These are phyloP conservation scores for Hoplostethus atlanticus DNA, from an alignment of 2,797 vertebrate species.

Conservation along the genomic window DNA sequence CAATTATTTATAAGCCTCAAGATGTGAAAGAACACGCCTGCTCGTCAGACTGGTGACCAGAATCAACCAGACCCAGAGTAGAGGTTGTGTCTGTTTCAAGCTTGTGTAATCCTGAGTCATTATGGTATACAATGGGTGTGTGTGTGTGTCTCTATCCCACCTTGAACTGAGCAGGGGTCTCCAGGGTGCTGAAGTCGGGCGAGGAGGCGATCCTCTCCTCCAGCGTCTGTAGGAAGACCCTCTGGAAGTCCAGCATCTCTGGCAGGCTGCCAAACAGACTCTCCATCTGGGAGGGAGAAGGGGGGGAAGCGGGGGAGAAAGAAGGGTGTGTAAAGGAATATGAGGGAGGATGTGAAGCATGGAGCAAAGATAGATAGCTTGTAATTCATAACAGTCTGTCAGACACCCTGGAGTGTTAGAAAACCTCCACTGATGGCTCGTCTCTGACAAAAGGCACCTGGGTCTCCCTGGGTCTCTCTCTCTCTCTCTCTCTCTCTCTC, in stretches of 20 bases:
- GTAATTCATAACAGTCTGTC: conserved; percentile 68
- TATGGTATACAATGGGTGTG: neutral
- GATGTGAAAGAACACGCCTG: conserved; percentile 31
- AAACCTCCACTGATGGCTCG: conserved; percentile 62
- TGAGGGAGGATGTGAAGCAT: conserved; percentile 18
- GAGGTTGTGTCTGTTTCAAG: neutral
- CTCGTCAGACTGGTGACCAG: conserved; percentile 12
- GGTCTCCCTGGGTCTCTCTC: too few relatives aligned
- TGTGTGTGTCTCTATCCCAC: conserved; percentile 69
- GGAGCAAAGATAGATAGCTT: conserved; percentile 26
- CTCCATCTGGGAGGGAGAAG: conserved; percentile 88
- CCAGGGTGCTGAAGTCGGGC: conserved; percentile 91
- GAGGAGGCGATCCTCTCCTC: conserved; percentile 94
- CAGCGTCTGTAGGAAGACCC: conserved; percentile 95
- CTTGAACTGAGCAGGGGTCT: conserved; percentile 95
- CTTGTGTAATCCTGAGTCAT: neutral
- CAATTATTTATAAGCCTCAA: conserved; percentile 61
- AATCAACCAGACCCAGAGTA: conserved; percentile 25
- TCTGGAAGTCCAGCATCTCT: conserved; percentile 98
- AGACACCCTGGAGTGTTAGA: conserved; percentile 53
- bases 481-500: too few relatives aligned
- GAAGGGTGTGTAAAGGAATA: conserved; percentile 20
- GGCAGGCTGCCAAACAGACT: conserved; percentile 96
- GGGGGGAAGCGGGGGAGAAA: neutral
- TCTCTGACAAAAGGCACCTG: conserved; percentile 62